These are phyloP conservation scores for Aproaerema taeniolella DNA, from an alignment of 2,888 invertebrate genomes.

Conservation along the genomic window DNA sequence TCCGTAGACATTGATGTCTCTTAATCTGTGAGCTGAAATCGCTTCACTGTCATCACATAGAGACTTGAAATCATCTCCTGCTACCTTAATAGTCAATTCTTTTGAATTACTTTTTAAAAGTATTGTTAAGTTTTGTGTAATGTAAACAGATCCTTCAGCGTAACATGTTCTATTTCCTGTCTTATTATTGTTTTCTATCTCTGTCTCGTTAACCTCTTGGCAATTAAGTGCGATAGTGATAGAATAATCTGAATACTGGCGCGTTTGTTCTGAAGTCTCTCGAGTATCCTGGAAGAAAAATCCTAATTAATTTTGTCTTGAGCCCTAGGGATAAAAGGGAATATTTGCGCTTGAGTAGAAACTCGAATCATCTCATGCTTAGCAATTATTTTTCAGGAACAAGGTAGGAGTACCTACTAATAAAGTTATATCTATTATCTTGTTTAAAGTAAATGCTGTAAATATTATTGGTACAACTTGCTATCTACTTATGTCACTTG, in stretches of 20 bases:
- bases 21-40: slow-evolving; percentile 34
- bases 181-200: slow-evolving; percentile 1
- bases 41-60: slow-evolving; percentile 34
- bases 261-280: slow-evolving; percentile 46
- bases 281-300: slow-evolving; percentile 40
- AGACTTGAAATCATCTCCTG: slow-evolving; percentile 34
- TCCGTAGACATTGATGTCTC: slow-evolving; percentile 50
- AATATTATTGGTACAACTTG: too few relatives aligned
- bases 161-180: slow-evolving; percentile 22
- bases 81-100: slow-evolving; percentile 33
- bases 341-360: too few relatives aligned
- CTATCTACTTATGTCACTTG: too few relatives aligned
- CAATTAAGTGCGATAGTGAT: slow-evolving; percentile 52
- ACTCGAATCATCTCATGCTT: too few relatives aligned
- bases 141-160: slow-evolving; percentile 46
- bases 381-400: too few relatives aligned
- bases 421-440: too few relatives aligned
- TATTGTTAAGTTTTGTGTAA: slow-evolving; percentile 38
- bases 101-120: slow-evolving; percentile 37
- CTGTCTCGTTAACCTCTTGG: slow-evolving; percentile 22
- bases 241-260: slow-evolving; percentile 38
- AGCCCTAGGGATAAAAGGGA: too few relatives aligned
- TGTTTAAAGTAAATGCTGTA: too few relatives aligned
- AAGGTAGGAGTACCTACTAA: too few relatives aligned
- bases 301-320: not conserved